These are phyloP conservation scores for Tipula helvola DNA, from an alignment of 2,888 invertebrate species.

Conservation along the genomic window DNA sequence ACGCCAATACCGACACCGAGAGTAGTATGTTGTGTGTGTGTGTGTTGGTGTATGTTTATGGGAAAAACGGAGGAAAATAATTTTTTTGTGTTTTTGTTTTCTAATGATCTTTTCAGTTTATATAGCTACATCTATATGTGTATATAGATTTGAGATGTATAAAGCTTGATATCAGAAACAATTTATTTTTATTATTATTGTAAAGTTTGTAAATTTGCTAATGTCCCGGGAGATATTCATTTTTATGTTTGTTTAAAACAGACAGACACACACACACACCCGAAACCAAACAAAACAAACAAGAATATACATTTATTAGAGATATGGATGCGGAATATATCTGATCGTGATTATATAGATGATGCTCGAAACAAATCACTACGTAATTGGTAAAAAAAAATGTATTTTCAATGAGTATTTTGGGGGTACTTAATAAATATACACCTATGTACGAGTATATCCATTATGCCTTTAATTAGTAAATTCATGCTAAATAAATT, in stretches of 20 bases:
- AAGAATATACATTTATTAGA: not conserved
- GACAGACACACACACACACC: not conserved
- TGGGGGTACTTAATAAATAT: not conserved
- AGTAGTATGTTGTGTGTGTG: not conserved
- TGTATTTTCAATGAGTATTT: not conserved
- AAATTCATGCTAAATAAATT: not conserved
- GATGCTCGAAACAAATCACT: not conserved
- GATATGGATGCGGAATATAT: not conserved
- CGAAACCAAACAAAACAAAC: not conserved
- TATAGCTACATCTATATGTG: not conserved
- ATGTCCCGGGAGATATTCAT: slow-evolving; percentile 4
- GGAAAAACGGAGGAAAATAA: not conserved
- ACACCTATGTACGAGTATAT: not conserved
- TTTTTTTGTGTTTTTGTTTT: not conserved
- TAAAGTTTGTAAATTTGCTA: not conserved
- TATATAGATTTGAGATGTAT: not conserved
- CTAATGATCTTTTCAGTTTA: not conserved
- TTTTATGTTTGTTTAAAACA: not conserved
- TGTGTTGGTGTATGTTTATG: not conserved
- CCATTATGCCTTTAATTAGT: not conserved
- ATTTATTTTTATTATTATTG: slow-evolving; percentile 4
- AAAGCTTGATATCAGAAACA: not conserved
- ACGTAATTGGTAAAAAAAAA: not conserved
- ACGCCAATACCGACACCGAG: not conserved
- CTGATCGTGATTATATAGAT: not conserved